phyloP scores from a whole-genome alignment of 2,888 invertebrate species.

The Polymixis lichenea region DNA sequence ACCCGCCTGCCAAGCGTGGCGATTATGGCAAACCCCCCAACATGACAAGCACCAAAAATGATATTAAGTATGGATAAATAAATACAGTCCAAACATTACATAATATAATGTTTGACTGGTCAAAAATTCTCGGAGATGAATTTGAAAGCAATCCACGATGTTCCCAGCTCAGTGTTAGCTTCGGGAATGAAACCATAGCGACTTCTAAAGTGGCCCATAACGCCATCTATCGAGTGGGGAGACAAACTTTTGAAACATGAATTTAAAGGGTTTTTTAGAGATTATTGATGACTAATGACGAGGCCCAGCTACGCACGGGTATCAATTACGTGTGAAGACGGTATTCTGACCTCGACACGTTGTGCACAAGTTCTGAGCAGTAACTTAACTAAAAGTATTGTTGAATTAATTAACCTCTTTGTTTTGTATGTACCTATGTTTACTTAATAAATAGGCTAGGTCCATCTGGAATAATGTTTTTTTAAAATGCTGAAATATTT shows the following conservation, averaged over 20 bases:
- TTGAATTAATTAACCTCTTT: too few relatives aligned
- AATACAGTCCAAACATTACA: slow-evolving; percentile 1
- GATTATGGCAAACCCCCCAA: too few relatives aligned
- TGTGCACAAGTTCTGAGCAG: too few relatives aligned
- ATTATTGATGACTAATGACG: not conserved
- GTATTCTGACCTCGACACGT: too few relatives aligned
- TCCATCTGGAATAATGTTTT: too few relatives aligned
- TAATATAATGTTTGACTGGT: not conserved
- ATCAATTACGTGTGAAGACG: not conserved
- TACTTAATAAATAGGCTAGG: too few relatives aligned
- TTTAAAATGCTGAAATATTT: too few relatives aligned
- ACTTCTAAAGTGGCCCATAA: not conserved
- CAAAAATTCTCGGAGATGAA: not conserved
- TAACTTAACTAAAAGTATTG: too few relatives aligned
- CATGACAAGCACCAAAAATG: too few relatives aligned
- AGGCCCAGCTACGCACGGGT: not conserved
- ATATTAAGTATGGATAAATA: too few relatives aligned
- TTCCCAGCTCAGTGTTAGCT: not conserved
- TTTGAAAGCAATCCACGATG: not conserved
- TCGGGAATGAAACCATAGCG: not conserved
- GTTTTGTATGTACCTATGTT: too few relatives aligned
- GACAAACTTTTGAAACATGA: not conserved
- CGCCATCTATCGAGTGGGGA: not conserved
- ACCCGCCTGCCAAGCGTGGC: too few relatives aligned
- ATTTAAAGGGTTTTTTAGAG: not conserved